Evolutionary conservation across 1,140 invertebrate genomes (phyloP).

Genomic region (Drosophila sp.): DNA sequence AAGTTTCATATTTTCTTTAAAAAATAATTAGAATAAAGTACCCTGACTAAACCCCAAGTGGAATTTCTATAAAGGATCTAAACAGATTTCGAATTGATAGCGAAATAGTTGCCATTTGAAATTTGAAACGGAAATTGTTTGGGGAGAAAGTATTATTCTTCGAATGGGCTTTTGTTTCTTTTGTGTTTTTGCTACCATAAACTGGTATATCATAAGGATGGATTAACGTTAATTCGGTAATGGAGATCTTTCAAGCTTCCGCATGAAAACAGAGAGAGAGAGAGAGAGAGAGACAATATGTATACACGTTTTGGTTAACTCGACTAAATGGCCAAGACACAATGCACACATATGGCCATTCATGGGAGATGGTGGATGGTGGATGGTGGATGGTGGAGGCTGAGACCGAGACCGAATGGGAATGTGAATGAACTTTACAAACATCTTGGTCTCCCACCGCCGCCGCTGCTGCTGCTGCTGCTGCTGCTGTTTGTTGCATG

Average conservation of each 20-base stretch:
- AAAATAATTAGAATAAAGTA: too few species aligned
- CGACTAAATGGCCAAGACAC: slow-evolving; percentile 34
- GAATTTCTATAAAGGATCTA: too few species aligned
- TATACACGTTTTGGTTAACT: slow-evolving; percentile 58
- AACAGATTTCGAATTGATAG: too few species aligned
- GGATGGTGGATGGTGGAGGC: neutral
- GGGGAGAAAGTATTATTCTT: too few species aligned
- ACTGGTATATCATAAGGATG: slow-evolving; percentile 21
- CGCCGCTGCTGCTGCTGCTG: slow-evolving; percentile 19
- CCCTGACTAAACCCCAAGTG: too few species aligned
- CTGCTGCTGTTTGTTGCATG: slow-evolving; percentile 52
- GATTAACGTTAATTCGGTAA: slow-evolving; percentile 58
- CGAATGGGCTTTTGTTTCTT: too few species aligned
- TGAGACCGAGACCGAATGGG: neutral
- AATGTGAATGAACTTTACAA: slow-evolving; percentile 11
- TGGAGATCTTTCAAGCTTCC: slow-evolving; percentile 57
- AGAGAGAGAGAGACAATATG: neutral
- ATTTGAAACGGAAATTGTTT: too few species aligned
- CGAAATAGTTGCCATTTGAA: too few species aligned
- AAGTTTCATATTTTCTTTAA: too few species aligned
- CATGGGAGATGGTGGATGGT: neutral
- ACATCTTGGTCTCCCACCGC: slow-evolving; percentile 18
- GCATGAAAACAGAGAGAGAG: slow-evolving; percentile 44
- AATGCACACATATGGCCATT: slow-evolving; percentile 48
- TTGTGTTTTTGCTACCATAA: slow-evolving; percentile 1